phyloP scores from a whole-genome alignment of 2,888 invertebrate genomes.

The Chydorus sphaericus region DNA sequence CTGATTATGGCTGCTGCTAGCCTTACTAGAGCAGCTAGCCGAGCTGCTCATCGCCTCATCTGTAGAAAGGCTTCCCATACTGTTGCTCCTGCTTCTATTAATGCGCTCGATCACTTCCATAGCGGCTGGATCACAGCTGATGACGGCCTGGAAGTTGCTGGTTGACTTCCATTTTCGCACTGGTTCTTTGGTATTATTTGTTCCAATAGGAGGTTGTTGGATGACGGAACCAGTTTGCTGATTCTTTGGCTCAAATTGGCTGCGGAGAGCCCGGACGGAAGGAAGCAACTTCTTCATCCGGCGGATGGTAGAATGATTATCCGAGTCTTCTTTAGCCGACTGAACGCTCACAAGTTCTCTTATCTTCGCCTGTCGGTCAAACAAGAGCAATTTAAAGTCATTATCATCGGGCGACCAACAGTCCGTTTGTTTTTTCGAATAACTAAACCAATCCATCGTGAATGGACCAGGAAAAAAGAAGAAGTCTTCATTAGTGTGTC shows the following conservation, averaged over 20 bases:
- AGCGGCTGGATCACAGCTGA: background rate
- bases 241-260: slow-evolving; percentile 20
- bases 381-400: background rate
- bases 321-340: slow-evolving; percentile 7
- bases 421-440: too few relatives aligned
- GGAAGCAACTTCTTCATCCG: slow-evolving; percentile 21
- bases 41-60: background rate
- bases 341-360: background rate
- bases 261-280: slow-evolving; percentile 22
- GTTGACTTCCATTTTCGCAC: slow-evolving; percentile 11
- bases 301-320: slow-evolving; percentile 10
- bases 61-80: slow-evolving; percentile 1
- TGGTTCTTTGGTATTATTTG: background rate
- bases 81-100: slow-evolving; percentile 5
- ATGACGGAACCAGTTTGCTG: background rate
- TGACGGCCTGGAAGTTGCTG: slow-evolving; percentile 2
- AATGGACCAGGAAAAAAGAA: too few relatives aligned
- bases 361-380: background rate
- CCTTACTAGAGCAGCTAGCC: background rate
- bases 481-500: too few relatives aligned
- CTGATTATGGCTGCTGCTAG: background rate
- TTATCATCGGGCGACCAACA: too few relatives aligned
- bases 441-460: too few relatives aligned
- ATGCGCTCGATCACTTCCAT: background rate
- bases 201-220: too few relatives aligned